Conservation (phyloP, 2,113 vertebrate species). For the Taxidea taxus region DNA sequence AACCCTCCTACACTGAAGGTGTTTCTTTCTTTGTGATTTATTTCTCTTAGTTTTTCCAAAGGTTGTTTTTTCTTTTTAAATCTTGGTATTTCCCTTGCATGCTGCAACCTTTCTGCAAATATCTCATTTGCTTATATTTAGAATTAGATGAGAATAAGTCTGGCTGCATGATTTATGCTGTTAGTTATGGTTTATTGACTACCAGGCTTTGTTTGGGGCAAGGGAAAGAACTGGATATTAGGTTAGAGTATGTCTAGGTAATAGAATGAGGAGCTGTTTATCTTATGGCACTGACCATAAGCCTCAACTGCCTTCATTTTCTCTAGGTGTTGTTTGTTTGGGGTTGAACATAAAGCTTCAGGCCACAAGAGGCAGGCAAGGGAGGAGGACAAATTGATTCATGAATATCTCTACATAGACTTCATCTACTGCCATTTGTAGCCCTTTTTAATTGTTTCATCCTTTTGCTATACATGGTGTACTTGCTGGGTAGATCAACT, state of each 20-base stretch:
- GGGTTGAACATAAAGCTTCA: neutral
- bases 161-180: neutral
- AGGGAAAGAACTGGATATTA: neutral
- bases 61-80: neutral
- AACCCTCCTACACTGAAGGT: too few species aligned
- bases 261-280: neutral
- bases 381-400: neutral
- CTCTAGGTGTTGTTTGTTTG: neutral
- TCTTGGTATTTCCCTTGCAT: constrained; percentile 1
- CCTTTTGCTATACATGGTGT: neutral
- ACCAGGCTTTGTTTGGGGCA: neutral
- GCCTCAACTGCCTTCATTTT: neutral
- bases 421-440: neutral
- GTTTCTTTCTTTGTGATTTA: constrained; percentile 17
- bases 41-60: constrained; percentile 27
- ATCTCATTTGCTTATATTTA: constrained; percentile 2
- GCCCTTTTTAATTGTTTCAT: neutral
- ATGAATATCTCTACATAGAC: neutral
- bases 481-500: neutral
- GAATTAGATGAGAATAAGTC: neutral
- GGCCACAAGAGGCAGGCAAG: neutral
- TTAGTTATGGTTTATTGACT: neutral
- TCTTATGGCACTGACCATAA: neutral
- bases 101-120: neutral
- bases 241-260: neutral